Conservation (phyloP, 1,140 invertebrate species). For the Cydia splendana region DNA sequence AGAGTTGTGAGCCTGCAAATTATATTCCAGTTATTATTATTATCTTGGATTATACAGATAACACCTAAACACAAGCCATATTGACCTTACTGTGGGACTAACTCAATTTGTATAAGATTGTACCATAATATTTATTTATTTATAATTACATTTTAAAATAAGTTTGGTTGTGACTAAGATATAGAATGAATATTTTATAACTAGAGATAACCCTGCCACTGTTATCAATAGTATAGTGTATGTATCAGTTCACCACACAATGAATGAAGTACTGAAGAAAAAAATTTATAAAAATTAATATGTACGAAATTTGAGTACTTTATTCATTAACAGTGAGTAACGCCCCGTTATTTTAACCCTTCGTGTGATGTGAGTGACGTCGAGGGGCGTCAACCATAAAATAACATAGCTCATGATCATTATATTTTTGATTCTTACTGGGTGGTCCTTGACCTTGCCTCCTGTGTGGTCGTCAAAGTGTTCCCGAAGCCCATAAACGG, state of each 20-base stretch:
- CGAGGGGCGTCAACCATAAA: neutral
- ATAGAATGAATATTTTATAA: neutral
- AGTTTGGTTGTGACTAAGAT: too few relatives aligned
- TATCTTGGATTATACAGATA: too few relatives aligned
- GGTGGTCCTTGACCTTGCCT: slow-evolving; percentile 80
- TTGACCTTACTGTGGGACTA: too few relatives aligned
- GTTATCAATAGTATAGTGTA: neutral
- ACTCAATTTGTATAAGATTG: neutral
- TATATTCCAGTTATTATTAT: neutral
- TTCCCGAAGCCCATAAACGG: slow-evolving; percentile 89
- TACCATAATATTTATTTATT: too few relatives aligned
- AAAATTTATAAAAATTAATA: too few relatives aligned
- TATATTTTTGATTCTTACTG: slow-evolving; percentile 60
- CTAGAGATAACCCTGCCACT: neutral
- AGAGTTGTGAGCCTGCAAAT: slow-evolving; percentile 78
- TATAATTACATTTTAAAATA: too few relatives aligned
- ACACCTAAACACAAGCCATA: too few relatives aligned
- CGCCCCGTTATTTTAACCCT: neutral
- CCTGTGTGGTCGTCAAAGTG: slow-evolving; percentile 86
- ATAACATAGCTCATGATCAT: neutral
- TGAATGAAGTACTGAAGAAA: neutral
- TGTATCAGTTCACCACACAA: neutral
- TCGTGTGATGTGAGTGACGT: slow-evolving; percentile 16
- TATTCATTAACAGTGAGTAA: neutral
- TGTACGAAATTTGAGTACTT: neutral